Conservation (phyloP, 2,797 vertebrate genomes). For the Sparus aurata region DNA sequence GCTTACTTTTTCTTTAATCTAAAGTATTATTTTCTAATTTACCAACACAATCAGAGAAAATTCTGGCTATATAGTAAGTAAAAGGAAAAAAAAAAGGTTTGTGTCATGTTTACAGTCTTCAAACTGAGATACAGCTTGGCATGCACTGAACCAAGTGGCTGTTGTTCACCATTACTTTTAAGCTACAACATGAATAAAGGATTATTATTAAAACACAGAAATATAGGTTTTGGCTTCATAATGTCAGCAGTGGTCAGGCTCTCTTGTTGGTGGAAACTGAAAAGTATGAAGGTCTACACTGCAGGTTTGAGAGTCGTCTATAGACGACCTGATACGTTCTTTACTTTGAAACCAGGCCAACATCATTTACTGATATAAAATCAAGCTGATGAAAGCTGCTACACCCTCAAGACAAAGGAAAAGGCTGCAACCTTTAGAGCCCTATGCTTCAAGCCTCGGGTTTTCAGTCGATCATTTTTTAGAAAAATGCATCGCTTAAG, state of each 20-base stretch:
- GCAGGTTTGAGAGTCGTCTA: not conserved
- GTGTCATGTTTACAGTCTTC: no score
- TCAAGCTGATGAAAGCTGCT: not conserved
- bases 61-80: no score
- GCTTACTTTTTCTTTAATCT: not conserved
- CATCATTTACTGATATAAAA: not conserved
- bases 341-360: constrained; percentile 5
- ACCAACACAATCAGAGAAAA: no score
- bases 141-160: no score
- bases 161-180: no score
- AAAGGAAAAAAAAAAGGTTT: no score
- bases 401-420: not conserved
- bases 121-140: no score
- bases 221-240: no score
- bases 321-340: not conserved
- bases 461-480: not conserved
- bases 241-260: no score
- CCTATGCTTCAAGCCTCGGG: not conserved
- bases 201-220: no score
- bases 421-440: not conserved
- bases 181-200: no score
- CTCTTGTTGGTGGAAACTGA: not conserved
- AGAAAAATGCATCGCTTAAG: not conserved
- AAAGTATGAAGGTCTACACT: not conserved
- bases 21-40: no score